These are phyloP conservation scores for Caenorhabditis becei DNA, from an alignment of 2,888 invertebrate species.

Conservation along the genomic window DNA sequence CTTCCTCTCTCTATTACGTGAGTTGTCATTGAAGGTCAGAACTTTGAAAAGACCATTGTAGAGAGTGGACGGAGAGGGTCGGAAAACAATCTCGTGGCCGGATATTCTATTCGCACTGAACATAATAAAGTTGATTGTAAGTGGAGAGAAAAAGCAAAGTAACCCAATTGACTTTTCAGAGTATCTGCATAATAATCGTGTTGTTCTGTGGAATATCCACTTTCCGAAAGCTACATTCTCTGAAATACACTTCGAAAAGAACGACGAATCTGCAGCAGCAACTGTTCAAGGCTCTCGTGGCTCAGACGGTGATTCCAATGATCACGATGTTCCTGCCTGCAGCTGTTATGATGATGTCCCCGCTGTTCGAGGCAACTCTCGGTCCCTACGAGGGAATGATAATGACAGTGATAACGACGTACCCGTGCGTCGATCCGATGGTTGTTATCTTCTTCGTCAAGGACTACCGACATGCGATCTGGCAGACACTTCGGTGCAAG, in stretches of 20 bases:
- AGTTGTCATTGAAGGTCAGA: not conserved
- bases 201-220: conserved; percentile 46
- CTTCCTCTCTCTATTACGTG: conserved; percentile 45
- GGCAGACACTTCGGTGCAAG: conserved; percentile 33
- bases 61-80: conserved; percentile 24
- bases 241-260: conserved; percentile 39
- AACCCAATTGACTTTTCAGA: too few species aligned
- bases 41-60: not conserved
- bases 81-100: conserved; percentile 39
- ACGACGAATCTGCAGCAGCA: conserved; percentile 46
- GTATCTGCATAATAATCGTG: conserved; percentile 41
- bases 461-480: conserved; percentile 47
- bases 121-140: conserved; percentile 51
- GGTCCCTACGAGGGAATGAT: conserved; percentile 44
- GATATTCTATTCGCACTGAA: conserved; percentile 50
- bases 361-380: conserved; percentile 44
- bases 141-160: too few species aligned
- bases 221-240: conserved; percentile 38
- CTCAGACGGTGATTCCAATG: conserved; percentile 53
- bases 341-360: conserved; percentile 48
- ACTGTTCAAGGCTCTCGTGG: conserved; percentile 55
- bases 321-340: conserved; percentile 54
- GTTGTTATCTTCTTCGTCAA: conserved; percentile 57
- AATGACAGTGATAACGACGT: conserved; percentile 54
- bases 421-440: conserved; percentile 57